A percentile compares a stretch with the other conserved stretches of the same genome.
phyloP scores from a whole-genome alignment of 1,140 invertebrate genomes.

The Nylanderia fulva region DNA sequence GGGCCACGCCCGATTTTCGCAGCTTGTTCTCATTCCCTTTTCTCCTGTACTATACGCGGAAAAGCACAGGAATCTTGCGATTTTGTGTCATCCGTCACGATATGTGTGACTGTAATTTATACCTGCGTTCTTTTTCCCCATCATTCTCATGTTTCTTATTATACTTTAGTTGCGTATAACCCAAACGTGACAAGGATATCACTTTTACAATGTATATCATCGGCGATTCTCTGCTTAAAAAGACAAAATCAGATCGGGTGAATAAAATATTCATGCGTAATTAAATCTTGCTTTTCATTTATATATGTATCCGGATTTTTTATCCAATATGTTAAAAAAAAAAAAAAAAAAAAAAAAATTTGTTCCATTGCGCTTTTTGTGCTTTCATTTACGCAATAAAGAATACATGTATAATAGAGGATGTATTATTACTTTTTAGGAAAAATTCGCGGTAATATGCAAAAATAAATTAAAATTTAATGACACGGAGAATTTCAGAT shows the following conservation, averaged over 20 bases:
- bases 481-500: background rate
- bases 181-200: conserved; percentile 22
- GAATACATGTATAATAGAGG: background rate
- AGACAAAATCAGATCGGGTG: background rate
- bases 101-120: conserved; percentile 45
- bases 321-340: background rate
- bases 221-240: background rate
- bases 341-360: background rate
- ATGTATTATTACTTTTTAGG: background rate
- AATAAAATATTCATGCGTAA: background rate
- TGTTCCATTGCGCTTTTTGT: background rate
- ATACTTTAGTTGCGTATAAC: conserved; percentile 14
- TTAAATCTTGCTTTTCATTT: background rate
- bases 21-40: conserved; percentile 1
- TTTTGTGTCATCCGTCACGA: conserved; percentile 31
- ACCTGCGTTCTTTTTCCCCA: conserved; percentile 16
- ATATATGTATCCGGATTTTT: background rate
- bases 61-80: conserved; percentile 44
- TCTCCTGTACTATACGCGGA: conserved; percentile 19
- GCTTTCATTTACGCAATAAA: background rate
- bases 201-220: background rate
- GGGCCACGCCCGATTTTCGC: conserved; percentile 31
- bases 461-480: background rate
- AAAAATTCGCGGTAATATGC: background rate
- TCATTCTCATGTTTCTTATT: conserved; percentile 7